A percentile compares a stretch with the other conserved stretches of the same genome.
Conservation (phyloP, 2,888 invertebrate genomes). For the Habrosyne pyritoides region DNA sequence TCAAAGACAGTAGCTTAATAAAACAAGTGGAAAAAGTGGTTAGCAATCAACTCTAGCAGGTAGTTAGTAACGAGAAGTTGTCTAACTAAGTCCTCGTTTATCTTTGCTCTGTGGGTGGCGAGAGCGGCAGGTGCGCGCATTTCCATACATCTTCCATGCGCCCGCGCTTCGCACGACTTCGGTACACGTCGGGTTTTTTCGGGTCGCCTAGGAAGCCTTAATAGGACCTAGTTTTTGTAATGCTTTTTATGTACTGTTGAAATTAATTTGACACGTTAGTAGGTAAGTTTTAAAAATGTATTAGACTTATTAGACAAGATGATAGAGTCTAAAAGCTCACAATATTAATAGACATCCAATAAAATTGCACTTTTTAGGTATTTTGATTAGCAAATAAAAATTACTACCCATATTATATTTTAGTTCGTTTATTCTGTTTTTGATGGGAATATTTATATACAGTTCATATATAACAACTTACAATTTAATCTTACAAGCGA, state of each 20-base stretch:
- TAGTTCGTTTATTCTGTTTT: too few species aligned
- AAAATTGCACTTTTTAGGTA: too few species aligned
- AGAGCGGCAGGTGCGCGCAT: constrained; percentile 31
- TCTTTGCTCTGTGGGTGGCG: constrained; percentile 42
- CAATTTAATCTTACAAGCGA: not conserved
- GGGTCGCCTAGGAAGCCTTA: constrained; percentile 14
- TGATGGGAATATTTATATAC: too few species aligned
- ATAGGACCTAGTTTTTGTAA: constrained; percentile 6
- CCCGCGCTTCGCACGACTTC: constrained; percentile 23
- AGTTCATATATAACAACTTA: too few species aligned
- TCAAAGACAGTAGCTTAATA: constrained; percentile 30
- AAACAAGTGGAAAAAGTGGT: constrained; percentile 21
- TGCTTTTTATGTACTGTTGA: not conserved
- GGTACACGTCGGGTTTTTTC: constrained; percentile 17
- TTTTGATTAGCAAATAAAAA: too few species aligned
- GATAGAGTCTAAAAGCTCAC: too few species aligned
- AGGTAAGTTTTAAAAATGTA: not conserved
- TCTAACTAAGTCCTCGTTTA: constrained; percentile 26
- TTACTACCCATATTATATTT: too few species aligned
- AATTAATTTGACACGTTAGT: not conserved
- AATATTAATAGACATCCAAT: too few species aligned
- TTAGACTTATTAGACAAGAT: not conserved
- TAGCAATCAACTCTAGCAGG: constrained; percentile 27
- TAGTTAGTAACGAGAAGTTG: constrained; percentile 18
- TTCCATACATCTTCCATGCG: constrained; percentile 40